Conservation (phyloP, 2,797 vertebrate species). For the Galagoides demidoff region DNA sequence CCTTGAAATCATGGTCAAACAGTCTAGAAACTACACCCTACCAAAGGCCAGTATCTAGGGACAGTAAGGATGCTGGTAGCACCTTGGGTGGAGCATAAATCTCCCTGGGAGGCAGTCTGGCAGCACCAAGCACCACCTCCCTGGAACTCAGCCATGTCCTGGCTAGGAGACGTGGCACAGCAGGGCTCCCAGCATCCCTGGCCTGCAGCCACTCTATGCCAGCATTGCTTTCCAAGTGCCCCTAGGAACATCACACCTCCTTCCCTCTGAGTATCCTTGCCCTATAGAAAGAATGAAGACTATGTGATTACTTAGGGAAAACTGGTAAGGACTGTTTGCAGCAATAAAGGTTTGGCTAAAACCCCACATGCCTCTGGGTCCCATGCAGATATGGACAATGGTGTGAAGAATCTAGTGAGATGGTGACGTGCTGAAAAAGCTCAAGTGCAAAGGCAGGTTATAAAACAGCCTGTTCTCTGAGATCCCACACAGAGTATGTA, state of each 20-base stretch:
- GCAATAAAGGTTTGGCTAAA: neutral
- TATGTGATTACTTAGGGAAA: neutral
- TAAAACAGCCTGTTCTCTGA: constrained; percentile 50
- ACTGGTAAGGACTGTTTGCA: neutral
- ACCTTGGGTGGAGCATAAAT: too few relatives aligned
- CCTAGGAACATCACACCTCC: neutral
- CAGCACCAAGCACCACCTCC: neutral
- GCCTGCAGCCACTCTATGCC: neutral
- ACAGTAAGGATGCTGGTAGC: neutral
- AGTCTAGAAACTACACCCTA: neutral
- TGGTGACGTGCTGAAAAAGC: neutral
- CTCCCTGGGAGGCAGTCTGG: neutral
- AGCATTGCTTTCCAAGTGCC: neutral
- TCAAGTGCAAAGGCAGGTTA: constrained; percentile 10
- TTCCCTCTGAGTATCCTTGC: neutral
- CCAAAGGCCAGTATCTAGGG: fast-evolving
- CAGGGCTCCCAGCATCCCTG: neutral
- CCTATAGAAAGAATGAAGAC: neutral
- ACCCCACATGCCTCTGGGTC: neutral
- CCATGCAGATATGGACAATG: fast-evolving
- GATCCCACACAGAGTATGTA: constrained; percentile 44
- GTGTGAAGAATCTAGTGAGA: neutral
- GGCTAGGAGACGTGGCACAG: neutral
- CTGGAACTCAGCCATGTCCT: neutral
- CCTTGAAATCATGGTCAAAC: neutral